These are phyloP conservation scores for Diarsia brunnea DNA, from an alignment of 2,888 invertebrate species.

Conservation along the genomic window DNA sequence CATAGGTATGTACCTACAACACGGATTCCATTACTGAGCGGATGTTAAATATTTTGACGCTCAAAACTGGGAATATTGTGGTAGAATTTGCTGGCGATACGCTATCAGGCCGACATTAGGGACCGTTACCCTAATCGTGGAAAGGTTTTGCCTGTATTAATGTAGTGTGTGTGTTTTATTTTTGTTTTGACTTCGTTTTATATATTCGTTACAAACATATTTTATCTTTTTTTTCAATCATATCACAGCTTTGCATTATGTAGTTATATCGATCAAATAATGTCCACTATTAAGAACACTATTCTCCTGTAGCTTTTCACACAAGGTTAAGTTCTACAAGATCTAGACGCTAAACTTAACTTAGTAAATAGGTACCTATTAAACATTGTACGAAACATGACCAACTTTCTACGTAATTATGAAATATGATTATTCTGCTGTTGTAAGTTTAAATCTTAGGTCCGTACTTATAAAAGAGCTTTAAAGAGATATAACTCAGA, in stretches of 20 bases:
- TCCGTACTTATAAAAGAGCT: neutral
- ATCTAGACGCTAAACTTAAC: neutral
- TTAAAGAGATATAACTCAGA: neutral
- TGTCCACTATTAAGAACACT: neutral
- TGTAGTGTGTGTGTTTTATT: slow-evolving; percentile 14
- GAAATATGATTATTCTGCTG: too few species aligned
- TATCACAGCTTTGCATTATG: neutral
- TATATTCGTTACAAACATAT: neutral
- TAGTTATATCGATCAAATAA: neutral
- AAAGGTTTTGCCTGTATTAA: slow-evolving; percentile 48
- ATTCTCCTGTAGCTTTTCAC: neutral
- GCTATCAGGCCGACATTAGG: slow-evolving; percentile 65
- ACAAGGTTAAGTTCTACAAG: neutral
- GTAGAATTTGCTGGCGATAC: slow-evolving; percentile 60
- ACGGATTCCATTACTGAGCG: slow-evolving; percentile 64
- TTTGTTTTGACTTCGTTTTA: neutral
- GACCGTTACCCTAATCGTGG: slow-evolving; percentile 62
- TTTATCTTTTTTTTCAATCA: neutral
- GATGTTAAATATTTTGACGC: slow-evolving; percentile 61
- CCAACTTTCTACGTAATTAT: neutral
- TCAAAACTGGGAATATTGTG: slow-evolving; percentile 55
- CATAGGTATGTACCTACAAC: slow-evolving; percentile 31
- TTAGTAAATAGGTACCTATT: too few species aligned
- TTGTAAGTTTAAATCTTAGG: neutral
- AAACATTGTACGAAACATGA: neutral